These are phyloP conservation scores for Triops longicaudatus DNA, from an alignment of 1,140 invertebrate species.

Conservation along the genomic window DNA sequence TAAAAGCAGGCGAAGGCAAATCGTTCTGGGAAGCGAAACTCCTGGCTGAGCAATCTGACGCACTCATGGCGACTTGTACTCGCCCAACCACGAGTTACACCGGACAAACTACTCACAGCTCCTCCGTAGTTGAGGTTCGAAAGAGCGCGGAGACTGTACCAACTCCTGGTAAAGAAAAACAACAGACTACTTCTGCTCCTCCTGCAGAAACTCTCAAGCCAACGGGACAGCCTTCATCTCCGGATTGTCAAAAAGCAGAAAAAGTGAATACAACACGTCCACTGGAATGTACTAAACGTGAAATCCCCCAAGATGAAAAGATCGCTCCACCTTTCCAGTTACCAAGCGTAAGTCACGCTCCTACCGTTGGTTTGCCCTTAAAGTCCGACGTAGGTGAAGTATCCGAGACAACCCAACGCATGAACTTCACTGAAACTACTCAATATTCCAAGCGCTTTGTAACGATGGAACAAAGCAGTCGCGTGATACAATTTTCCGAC, in stretches of 20 bases:
- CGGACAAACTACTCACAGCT: neutral
- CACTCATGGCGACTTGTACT: neutral
- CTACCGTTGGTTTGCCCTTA: neutral
- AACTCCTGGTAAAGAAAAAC: neutral
- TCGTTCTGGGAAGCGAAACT: neutral
- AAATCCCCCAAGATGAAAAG: too few relatives aligned
- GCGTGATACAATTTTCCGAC: neutral
- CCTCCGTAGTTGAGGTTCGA: neutral
- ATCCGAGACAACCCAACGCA: slow-evolving; percentile 52
- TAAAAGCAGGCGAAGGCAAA: neutral
- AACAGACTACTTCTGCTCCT: neutral
- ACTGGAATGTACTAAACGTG: neutral
- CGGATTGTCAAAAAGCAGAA: too few relatives aligned
- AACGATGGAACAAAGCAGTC: slow-evolving; percentile 11
- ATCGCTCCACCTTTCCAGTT: too few relatives aligned
- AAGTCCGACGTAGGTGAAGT: neutral
- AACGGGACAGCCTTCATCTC: slow-evolving; percentile 32
- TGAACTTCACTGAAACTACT: slow-evolving; percentile 58
- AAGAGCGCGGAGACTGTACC: neutral
- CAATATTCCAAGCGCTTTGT: slow-evolving; percentile 53
- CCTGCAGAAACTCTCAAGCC: neutral
- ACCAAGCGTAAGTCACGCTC: neutral
- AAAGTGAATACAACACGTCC: too few relatives aligned
- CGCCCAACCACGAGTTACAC: neutral
- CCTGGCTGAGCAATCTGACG: neutral